phyloP scores from a whole-genome alignment of 1,140 invertebrate genomes.

The Chironomus tepperi region DNA sequence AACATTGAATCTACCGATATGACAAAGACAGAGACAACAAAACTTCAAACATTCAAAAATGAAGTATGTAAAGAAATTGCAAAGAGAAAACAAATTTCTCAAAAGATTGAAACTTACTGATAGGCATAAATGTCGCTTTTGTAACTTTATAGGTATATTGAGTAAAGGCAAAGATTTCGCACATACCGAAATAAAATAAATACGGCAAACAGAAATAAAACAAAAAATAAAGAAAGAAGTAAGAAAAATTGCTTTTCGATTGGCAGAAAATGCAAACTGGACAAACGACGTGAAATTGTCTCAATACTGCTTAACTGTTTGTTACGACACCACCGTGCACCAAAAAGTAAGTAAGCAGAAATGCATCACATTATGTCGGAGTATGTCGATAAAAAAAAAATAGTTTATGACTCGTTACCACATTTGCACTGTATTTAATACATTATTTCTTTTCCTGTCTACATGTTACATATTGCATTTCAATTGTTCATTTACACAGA shows the following conservation, averaged over 20 bases:
- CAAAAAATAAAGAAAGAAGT: not conserved
- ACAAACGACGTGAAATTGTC: not conserved
- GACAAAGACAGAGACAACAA: not conserved
- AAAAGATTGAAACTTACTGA: conserved; percentile 6
- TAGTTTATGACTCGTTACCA: not conserved
- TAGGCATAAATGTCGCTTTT: conserved; percentile 8
- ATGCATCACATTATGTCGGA: conserved; percentile 1
- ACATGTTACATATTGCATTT: not conserved
- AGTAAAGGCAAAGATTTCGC: not conserved
- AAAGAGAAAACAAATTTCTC: conserved; percentile 1
- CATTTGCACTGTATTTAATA: not conserved
- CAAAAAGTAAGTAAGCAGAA: not conserved
- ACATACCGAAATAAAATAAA: not conserved
- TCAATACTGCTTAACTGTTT: conserved; percentile 4
- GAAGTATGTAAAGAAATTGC: not conserved
- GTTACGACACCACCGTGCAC: not conserved
- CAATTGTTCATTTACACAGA: not conserved
- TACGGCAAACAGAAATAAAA: too few species aligned
- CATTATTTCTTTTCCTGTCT: too few species aligned
- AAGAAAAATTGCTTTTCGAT: not conserved
- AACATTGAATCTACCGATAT: not conserved
- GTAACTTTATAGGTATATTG: conserved; percentile 2
- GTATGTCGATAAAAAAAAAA: conserved; percentile 3
- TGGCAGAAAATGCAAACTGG: not conserved
- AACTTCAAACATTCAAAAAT: not conserved